Conservation (phyloP, 1,140 invertebrate species). For the Mizuhopecten yessoensis region DNA sequence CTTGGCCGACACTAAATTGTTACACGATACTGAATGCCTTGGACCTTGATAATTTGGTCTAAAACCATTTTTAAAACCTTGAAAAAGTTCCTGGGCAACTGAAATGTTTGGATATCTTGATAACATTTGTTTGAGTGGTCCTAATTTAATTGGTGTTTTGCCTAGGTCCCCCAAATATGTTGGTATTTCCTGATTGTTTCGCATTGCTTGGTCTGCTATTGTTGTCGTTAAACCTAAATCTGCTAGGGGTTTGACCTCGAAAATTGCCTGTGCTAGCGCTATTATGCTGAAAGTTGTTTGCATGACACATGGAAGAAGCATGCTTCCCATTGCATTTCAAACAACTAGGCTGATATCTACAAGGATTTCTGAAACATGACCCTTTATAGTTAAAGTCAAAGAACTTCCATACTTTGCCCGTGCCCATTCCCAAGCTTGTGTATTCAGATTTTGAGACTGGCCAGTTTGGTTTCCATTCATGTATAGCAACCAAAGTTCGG, state of each 20-base stretch:
- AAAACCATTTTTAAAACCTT: conserved; percentile 50
- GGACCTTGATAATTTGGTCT: conserved; percentile 47
- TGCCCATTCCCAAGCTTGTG: too few relatives aligned
- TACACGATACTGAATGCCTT: neutral
- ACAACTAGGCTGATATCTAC: conserved; percentile 25
- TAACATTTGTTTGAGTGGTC: conserved; percentile 9
- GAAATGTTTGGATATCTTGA: conserved; percentile 27
- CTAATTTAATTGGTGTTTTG: conserved; percentile 38
- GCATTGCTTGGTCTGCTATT: too few relatives aligned
- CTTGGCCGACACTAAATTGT: conserved; percentile 47
- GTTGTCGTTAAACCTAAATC: too few relatives aligned
- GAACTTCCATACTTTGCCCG: neutral
- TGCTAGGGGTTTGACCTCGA: too few relatives aligned
- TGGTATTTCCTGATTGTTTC: too few relatives aligned
- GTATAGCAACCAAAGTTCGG: too few relatives aligned
- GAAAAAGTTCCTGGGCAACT: neutral
- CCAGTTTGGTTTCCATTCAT: too few relatives aligned
- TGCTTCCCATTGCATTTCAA: neutral
- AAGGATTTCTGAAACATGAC: conserved; percentile 41
- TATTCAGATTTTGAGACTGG: neutral
- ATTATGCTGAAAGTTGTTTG: too few relatives aligned
- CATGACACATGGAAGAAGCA: too few relatives aligned
- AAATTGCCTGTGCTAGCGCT: too few relatives aligned
- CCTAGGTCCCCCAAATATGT: too few relatives aligned
- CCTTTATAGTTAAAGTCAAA: too few relatives aligned